phyloP scores from a whole-genome alignment of 1,140 invertebrate genomes.

The Oryctes rhinoceros region DNA sequence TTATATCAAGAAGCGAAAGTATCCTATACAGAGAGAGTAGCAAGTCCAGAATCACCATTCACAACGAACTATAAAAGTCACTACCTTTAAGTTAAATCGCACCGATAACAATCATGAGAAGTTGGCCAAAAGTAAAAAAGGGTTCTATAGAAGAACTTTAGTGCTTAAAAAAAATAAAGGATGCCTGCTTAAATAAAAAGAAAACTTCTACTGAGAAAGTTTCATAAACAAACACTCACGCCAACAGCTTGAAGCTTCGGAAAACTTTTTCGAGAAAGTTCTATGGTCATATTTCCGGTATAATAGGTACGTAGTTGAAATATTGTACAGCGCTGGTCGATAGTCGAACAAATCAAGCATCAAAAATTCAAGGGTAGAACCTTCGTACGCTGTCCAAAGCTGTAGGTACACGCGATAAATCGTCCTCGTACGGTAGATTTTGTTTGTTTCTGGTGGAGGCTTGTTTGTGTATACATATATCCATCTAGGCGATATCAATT shows the following conservation, averaged over 20 bases:
- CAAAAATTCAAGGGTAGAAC: background rate
- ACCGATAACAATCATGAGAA: too few relatives aligned
- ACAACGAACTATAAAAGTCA: too few relatives aligned
- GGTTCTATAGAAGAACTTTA: too few relatives aligned
- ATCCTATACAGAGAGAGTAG: too few relatives aligned
- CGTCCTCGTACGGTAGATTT: background rate
- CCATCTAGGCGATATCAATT: slow-evolving; percentile 21
- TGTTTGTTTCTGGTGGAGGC: slow-evolving; percentile 16
- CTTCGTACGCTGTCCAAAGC: background rate
- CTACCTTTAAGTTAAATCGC: too few relatives aligned
- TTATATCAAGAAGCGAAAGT: too few relatives aligned
- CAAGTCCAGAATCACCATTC: too few relatives aligned
- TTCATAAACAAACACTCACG: too few relatives aligned
- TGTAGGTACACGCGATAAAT: slow-evolving; percentile 1
- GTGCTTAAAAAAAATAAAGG: too few relatives aligned
- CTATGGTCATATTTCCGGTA: background rate
- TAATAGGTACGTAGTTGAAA: background rate
- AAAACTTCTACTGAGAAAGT: too few relatives aligned
- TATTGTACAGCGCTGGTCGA: background rate
- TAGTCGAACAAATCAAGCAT: background rate
- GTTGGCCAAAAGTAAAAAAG: too few relatives aligned
- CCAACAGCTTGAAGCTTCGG: background rate
- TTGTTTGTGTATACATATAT: background rate
- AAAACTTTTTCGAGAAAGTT: background rate
- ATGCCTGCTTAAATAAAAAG: too few relatives aligned